phyloP scores from a whole-genome alignment of 2,888 invertebrate species.

The Aphidius colemani region DNA sequence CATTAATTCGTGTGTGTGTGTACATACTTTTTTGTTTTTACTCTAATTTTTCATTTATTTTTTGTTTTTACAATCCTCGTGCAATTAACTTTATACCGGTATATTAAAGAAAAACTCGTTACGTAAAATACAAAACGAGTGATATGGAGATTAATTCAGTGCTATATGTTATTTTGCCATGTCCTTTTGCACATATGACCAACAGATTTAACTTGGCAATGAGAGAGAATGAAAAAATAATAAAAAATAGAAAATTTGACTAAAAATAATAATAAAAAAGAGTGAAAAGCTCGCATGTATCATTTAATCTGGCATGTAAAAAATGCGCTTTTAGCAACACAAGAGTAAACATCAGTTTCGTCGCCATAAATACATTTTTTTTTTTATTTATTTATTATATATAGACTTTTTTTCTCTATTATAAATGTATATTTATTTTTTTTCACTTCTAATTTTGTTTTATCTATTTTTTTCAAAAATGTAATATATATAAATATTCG shows the following conservation, averaged over 20 bases:
- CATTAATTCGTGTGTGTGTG: too few species aligned
- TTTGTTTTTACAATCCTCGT: background rate
- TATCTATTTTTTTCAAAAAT: slow-evolving; percentile 1
- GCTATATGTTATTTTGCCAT: too few species aligned
- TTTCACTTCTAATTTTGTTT: slow-evolving; percentile 1
- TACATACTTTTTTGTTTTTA: background rate
- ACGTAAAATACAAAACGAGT: slow-evolving; percentile 7
- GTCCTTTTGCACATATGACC: background rate
- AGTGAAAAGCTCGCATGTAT: slow-evolving; percentile 2
- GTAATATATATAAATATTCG: too few species aligned
- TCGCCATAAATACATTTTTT: background rate
- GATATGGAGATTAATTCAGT: slow-evolving; percentile 3
- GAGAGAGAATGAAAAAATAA: background rate
- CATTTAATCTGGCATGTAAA: slow-evolving; percentile 24
- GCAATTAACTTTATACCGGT: slow-evolving; percentile 2
- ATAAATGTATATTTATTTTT: background rate
- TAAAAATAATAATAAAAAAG: background rate
- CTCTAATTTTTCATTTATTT: background rate
- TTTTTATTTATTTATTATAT: slow-evolving; percentile 5
- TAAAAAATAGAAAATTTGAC: too few species aligned
- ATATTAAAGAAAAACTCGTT: slow-evolving; percentile 13
- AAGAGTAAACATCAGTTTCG: slow-evolving; percentile 21
- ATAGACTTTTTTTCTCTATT: slow-evolving; percentile 1
- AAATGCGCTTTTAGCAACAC: slow-evolving; percentile 23
- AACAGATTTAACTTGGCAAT: background rate